phyloP scores from a whole-genome alignment of 2,797 vertebrate genomes.

The Acrossocheilus wenchowensis region DNA sequence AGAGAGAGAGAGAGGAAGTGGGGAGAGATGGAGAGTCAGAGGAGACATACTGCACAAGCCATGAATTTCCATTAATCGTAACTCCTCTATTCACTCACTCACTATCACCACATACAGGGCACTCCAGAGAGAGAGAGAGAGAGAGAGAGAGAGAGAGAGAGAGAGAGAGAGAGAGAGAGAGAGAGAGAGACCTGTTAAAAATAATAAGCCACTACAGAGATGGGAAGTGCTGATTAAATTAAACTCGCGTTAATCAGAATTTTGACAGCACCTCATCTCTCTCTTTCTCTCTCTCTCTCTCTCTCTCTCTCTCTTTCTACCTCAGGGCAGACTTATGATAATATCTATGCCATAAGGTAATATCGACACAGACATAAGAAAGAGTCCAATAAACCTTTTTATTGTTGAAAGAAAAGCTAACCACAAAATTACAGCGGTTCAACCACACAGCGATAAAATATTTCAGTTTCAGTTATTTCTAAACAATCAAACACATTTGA shows the following conservation, averaged over 20 bases:
- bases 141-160: constrained; percentile 60
- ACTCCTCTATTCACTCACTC: constrained; percentile 63
- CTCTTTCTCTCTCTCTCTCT: constrained; percentile 1
- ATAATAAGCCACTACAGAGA: constrained; percentile 90
- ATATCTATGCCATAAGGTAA: constrained; percentile 21
- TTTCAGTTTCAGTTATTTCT: background rate
- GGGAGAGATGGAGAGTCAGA: constrained; percentile 42
- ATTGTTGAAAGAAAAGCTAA: background rate
- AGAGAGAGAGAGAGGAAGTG: background rate
- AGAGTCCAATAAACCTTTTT: background rate
- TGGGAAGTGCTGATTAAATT: constrained; percentile 93
- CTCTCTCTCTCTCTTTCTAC: constrained; percentile 7
- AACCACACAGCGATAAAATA: background rate
- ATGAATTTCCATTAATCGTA: constrained; percentile 78
- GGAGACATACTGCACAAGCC: constrained; percentile 68
- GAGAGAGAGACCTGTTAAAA: constrained; percentile 79
- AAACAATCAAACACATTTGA: background rate
- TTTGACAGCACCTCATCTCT: constrained; percentile 55
- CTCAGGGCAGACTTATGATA: constrained; percentile 20
- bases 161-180: constrained; percentile 63
- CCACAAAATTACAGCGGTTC: background rate
- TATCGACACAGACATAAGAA: background rate
- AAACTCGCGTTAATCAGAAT: constrained; percentile 91
- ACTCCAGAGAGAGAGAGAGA: constrained; percentile 60
- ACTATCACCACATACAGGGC: constrained; percentile 70